Conservation (phyloP, 2,888 invertebrate species). For the Maniola hyperantus region DNA sequence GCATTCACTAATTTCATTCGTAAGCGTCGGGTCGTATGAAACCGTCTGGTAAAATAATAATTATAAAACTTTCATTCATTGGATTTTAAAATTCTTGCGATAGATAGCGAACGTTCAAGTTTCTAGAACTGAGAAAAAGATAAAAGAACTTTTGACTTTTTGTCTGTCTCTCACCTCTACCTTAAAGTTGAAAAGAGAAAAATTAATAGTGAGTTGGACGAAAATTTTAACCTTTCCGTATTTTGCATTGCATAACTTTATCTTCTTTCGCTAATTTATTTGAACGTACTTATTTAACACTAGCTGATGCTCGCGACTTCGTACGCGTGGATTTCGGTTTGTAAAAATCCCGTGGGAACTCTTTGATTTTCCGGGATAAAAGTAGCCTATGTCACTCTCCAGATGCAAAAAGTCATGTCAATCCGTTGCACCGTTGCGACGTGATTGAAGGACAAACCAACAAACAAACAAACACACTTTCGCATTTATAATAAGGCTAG, state of each 20-base stretch:
- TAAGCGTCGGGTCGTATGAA: slow-evolving; percentile 14
- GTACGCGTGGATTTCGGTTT: too few relatives aligned
- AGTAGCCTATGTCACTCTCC: too few relatives aligned
- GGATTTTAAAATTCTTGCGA: slow-evolving; percentile 14
- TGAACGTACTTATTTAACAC: not conserved
- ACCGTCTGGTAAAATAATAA: slow-evolving; percentile 18
- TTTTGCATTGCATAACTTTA: slow-evolving; percentile 19
- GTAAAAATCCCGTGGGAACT: too few relatives aligned
- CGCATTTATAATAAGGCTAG: too few relatives aligned
- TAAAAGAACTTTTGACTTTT: slow-evolving; percentile 25
- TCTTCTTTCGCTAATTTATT: slow-evolving; percentile 9
- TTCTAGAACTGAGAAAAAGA: slow-evolving; percentile 23
- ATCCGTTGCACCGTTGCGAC: too few relatives aligned
- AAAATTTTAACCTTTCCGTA: slow-evolving; percentile 25
- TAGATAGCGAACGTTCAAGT: slow-evolving; percentile 23
- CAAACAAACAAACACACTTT: too few relatives aligned
- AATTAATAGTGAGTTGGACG: slow-evolving; percentile 17
- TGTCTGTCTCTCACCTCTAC: slow-evolving; percentile 30
- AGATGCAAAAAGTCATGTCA: too few relatives aligned
- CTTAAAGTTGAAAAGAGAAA: slow-evolving; percentile 31
- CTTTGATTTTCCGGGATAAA: too few relatives aligned
- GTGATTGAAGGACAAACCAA: too few relatives aligned
- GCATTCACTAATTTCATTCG: slow-evolving; percentile 22
- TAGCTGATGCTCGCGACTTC: too few relatives aligned
- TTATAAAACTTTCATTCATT: slow-evolving; percentile 19